Base-by-base conservation (phyloP, 2,113 vertebrate genomes). In the Fregata magnificens region DNA sequence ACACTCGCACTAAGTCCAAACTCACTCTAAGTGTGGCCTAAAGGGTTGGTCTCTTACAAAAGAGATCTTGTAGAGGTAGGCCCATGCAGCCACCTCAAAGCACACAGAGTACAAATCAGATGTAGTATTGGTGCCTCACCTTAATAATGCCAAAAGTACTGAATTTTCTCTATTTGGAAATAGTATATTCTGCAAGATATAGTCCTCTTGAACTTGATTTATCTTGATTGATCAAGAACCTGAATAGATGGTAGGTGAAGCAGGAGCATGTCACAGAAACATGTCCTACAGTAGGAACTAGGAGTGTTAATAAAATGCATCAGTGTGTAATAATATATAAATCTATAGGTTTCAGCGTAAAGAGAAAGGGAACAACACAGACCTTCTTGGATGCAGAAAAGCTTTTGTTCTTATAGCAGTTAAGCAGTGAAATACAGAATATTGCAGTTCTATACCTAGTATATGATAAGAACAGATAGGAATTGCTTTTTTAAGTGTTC, bases 91-190 rank as follows among this genome's bases (percentile, higher is more conserved):
- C 5, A 42, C 21, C 11, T 53, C 45, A 88, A 70, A 82, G 32
- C 16, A 53, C 19, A 49, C 17, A 31, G 10, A 74, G 18, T 53
- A 65, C 10, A 79, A 65, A 74, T 47, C 14, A 34, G 28, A 7
- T 1, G 1, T 3, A 28, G 2, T 16, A 71, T 53, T 40, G 66
- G 9, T 31, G 26, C 22, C 10, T 90, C 25, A 49, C 1, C 5
- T 47, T 62, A 90, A 52, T 53, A 13, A 40, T 10, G 31, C 6
- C 63, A 91, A 85, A 66, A 5, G 3, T 4, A 7, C 5, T 20
- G 40, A 67, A 4, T 50, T 69, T 90, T 77, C 21, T 58, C 49
- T 38, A 5, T 65, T 81, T 89, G 17, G 22, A 91, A 83, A 69
- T 42, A 34, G 4, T 45, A 29, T 72, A 42, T 63, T 79, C 42